These are phyloP conservation scores for Bathynomus jamesi DNA, from an alignment of 1,140 invertebrate species.

Conservation along the genomic window DNA sequence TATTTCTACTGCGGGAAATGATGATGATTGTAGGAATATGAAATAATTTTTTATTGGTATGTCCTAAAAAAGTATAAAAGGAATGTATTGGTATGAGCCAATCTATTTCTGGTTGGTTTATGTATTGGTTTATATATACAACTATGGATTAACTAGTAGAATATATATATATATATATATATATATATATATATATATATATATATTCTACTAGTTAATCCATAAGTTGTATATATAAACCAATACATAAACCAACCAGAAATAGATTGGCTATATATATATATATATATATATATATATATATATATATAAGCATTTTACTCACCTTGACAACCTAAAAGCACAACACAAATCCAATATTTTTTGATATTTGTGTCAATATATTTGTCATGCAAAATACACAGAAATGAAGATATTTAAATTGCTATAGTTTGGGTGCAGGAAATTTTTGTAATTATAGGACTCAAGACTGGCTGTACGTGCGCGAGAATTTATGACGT, in stretches of 20 bases:
- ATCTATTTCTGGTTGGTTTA: too few relatives aligned
- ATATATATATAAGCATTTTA: not conserved
- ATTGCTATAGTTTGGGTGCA: too few relatives aligned
- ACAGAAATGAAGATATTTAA: too few relatives aligned
- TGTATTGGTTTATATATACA: not conserved
- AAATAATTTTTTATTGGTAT: not conserved
- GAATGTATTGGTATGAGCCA: too few relatives aligned
- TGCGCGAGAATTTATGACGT: too few relatives aligned
- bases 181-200: conserved; percentile 3
- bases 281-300: conserved; percentile 3
- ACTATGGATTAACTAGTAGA: not conserved
- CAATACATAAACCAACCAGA: not conserved
- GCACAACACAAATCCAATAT: not conserved
- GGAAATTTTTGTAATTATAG: not conserved
- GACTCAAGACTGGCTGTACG: too few relatives aligned
- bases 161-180: conserved; percentile 3
- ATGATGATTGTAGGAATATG: not conserved
- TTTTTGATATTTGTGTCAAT: not conserved
- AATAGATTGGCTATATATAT: not conserved
- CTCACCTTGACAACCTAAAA: not conserved
- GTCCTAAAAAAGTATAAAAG: not conserved
- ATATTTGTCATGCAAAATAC: not conserved
- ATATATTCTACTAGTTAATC: too few relatives aligned
- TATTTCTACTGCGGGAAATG: not conserved
- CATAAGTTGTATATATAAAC: not conserved